Percentiles rank a stretch among this genome's conserved stretches.
These are phyloP conservation scores for Bacillus rossius DNA, from an alignment of 1,140 invertebrate genomes.

Conservation along the genomic window DNA sequence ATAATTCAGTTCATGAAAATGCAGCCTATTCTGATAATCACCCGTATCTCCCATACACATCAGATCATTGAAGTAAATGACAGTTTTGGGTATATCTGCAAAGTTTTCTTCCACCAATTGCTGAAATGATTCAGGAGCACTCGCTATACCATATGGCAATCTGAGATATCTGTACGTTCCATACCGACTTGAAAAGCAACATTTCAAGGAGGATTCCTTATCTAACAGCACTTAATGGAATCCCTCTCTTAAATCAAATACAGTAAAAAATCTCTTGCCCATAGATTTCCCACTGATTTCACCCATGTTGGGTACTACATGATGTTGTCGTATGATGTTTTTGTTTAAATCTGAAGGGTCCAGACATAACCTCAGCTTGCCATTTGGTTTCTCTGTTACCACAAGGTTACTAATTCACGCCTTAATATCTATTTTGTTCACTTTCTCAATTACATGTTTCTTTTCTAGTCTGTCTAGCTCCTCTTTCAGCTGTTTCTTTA, in stretches of 20 bases:
- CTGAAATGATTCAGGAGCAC: conserved; percentile 35
- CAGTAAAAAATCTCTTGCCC: conserved; percentile 14
- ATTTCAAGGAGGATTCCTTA: conserved; percentile 12
- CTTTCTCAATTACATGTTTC: no score
- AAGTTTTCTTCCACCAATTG: conserved; percentile 24
- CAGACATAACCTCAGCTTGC: conserved; percentile 33
- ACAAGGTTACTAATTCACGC: conserved; percentile 38
- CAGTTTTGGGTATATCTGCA: conserved; percentile 30
- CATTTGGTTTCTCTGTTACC: conserved; percentile 30
- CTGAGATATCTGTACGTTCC: conserved; percentile 32
- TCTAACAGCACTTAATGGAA: conserved; percentile 21
- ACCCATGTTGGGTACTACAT: conserved; percentile 14
- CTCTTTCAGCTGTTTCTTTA: no score
- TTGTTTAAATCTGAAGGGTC: conserved; percentile 31
- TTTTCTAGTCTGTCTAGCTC: no score
- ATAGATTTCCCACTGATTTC: conserved; percentile 16
- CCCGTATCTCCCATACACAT: conserved; percentile 26
- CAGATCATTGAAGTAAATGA: conserved; percentile 36
- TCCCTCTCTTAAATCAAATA: conserved; percentile 3
- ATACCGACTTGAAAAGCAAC: conserved; percentile 20
- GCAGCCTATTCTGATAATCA: background rate
- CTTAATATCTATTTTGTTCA: background rate
- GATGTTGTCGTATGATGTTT: conserved; percentile 10
- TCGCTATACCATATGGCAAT: conserved; percentile 33
- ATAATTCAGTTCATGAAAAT: no score